Evolutionary conservation across 53 echinoderm and acorn worm genomes (phyloP).

Genomic region (Apostichopus leukothele): DNA sequence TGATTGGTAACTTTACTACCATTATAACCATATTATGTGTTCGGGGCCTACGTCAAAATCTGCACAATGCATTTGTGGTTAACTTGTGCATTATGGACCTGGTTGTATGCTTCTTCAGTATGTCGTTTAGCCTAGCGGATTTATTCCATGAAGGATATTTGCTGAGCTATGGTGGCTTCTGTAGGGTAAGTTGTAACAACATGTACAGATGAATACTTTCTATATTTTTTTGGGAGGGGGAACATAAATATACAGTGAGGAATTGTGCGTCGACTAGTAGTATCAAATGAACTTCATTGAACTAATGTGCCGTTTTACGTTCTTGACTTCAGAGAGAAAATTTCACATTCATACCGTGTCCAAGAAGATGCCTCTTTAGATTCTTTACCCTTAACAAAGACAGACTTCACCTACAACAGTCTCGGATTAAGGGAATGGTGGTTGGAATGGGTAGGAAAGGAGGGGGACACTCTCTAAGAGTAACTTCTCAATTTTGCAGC

Average conservation of each 20-base stretch:
- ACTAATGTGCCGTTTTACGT: too few relatives aligned
- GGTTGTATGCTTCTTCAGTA: conserved; percentile 35
- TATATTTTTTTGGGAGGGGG: neutral
- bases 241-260: neutral
- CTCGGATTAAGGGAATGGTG: too few relatives aligned
- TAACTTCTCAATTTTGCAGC: too few relatives aligned
- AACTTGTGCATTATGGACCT: conserved; percentile 36
- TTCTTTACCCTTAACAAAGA: too few relatives aligned
- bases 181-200: conserved; percentile 18
- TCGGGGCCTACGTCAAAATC: conserved; percentile 18
- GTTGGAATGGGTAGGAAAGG: too few relatives aligned
- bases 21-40: conserved; percentile 7
- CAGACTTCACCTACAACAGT: too few relatives aligned
- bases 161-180: neutral
- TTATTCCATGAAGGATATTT: conserved; percentile 21
- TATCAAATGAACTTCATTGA: too few relatives aligned
- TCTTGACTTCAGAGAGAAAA: too few relatives aligned
- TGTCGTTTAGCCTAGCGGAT: conserved; percentile 34
- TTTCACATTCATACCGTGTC: too few relatives aligned
- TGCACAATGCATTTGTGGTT: conserved; percentile 29
- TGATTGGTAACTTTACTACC: conserved; percentile 34
- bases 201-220: neutral
- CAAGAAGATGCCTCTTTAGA: too few relatives aligned
- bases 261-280: too few relatives aligned
- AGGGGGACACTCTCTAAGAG: too few relatives aligned